A percentile compares a stretch with the other conserved stretches of the same genome.
These are phyloP conservation scores for Podarcis cretensis DNA, from an alignment of 2,113 vertebrate genomes.

Conservation along the genomic window DNA sequence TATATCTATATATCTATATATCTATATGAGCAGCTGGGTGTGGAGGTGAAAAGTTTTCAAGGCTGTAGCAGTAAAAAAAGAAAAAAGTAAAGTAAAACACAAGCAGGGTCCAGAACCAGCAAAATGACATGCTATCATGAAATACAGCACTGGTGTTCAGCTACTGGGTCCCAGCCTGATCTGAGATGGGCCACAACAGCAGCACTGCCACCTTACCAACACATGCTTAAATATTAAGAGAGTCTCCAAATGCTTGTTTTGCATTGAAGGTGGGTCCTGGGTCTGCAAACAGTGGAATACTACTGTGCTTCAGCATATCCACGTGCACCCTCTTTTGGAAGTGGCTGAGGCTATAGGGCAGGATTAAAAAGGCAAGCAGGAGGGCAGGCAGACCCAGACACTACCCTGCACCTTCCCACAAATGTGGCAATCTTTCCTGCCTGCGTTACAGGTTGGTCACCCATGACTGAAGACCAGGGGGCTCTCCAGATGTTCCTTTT, in stretches of 20 bases:
- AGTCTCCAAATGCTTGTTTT: too few species aligned
- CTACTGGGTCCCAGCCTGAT: too few species aligned
- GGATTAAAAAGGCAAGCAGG: not conserved
- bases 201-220: too few species aligned
- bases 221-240: too few species aligned
- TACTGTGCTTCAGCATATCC: too few species aligned
- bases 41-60: too few species aligned
- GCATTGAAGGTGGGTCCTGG: too few species aligned
- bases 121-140: not conserved
- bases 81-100: not conserved
- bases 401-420: not conserved
- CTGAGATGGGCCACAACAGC: too few species aligned
- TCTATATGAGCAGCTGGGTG: not conserved
- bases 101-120: not conserved
- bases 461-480: too few species aligned
- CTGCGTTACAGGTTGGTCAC: not conserved
- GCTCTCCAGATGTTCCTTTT: not conserved
- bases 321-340: not conserved
- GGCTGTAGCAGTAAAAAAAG: too few species aligned
- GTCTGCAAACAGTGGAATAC: too few species aligned
- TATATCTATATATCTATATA: too few species aligned
- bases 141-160: not conserved
- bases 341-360: not conserved
- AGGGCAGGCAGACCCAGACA: not conserved
- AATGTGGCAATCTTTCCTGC: not conserved